phyloP scores from a whole-genome alignment of 2,797 vertebrate species.

The Babyrousa celebensis region DNA sequence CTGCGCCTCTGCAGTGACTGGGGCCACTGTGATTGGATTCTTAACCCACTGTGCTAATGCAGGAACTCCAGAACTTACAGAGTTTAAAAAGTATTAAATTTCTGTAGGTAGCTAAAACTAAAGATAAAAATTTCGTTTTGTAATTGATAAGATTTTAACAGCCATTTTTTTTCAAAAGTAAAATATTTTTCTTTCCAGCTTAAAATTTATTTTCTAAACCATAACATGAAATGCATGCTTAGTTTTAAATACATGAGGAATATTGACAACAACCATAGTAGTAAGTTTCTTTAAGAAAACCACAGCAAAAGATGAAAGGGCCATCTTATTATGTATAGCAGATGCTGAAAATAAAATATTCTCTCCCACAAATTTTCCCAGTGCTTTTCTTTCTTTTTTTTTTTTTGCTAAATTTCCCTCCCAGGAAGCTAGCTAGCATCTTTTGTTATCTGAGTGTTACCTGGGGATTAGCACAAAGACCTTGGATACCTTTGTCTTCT shows the following conservation, averaged over 20 bases:
- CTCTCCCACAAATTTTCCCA: not conserved
- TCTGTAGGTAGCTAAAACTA: not conserved
- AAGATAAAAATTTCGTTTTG: not conserved
- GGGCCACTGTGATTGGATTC: too few species aligned
- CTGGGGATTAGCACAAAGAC: not conserved
- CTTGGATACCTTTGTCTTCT: not conserved
- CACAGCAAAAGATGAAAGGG: not conserved
- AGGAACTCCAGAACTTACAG: not conserved
- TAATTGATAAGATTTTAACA: constrained; percentile 30
- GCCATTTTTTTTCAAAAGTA: not conserved
- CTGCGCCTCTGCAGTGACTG: too few species aligned
- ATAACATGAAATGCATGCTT: not conserved
- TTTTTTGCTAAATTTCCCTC: not conserved
- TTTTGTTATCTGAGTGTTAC: not conserved
- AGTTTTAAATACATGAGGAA: constrained; percentile 14
- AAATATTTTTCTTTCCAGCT: not conserved
- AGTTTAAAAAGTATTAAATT: not conserved
- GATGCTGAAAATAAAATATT: not conserved
- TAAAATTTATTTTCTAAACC: constrained; percentile 17
- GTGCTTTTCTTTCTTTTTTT: not conserved
- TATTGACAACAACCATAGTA: not conserved
- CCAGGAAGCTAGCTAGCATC: not conserved
- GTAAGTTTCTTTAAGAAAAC: not conserved
- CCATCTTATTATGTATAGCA: not conserved
- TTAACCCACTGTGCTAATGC: too few species aligned